Percentiles rank a stretch among this genome's conserved stretches.
phyloP scores from a whole-genome alignment of 1,140 invertebrate species.

The Apolygus lucorum region DNA sequence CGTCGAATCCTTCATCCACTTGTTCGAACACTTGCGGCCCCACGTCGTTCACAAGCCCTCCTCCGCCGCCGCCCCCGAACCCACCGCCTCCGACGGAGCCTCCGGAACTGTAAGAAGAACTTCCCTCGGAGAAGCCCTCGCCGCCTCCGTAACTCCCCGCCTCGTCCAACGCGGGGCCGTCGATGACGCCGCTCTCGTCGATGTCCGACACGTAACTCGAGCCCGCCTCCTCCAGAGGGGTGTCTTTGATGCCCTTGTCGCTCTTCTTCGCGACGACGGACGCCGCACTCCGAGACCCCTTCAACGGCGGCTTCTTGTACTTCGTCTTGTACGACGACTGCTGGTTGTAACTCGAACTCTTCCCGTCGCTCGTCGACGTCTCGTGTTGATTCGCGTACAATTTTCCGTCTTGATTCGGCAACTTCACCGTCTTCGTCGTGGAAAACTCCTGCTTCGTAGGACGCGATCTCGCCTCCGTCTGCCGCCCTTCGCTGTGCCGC shows the following conservation, averaged over 20 bases:
- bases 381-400: conserved; percentile 18
- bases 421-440: conserved; percentile 16
- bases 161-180: background rate
- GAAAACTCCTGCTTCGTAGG: conserved; percentile 8
- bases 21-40: too few relatives aligned
- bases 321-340: conserved; percentile 20
- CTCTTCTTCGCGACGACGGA: background rate
- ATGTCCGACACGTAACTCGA: conserved; percentile 21
- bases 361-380: conserved; percentile 13
- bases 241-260: background rate
- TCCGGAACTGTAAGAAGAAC: background rate
- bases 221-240: conserved; percentile 8
- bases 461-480: too few relatives aligned
- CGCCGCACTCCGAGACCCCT: background rate
- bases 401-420: conserved; percentile 16
- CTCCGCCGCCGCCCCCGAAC: background rate
- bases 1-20: background rate
- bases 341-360: conserved; percentile 15
- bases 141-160: conserved; percentile 12
- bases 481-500: too few relatives aligned
- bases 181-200: background rate
- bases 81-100: background rate
- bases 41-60: too few relatives aligned
- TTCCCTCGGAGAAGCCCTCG: background rate
- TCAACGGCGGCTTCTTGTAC: conserved; percentile 19